Evolutionary conservation across 2,113 vertebrate genomes (phyloP), one percentile per base, ranked within the genome.

Genomic region (Trogon melanurus): DNA sequence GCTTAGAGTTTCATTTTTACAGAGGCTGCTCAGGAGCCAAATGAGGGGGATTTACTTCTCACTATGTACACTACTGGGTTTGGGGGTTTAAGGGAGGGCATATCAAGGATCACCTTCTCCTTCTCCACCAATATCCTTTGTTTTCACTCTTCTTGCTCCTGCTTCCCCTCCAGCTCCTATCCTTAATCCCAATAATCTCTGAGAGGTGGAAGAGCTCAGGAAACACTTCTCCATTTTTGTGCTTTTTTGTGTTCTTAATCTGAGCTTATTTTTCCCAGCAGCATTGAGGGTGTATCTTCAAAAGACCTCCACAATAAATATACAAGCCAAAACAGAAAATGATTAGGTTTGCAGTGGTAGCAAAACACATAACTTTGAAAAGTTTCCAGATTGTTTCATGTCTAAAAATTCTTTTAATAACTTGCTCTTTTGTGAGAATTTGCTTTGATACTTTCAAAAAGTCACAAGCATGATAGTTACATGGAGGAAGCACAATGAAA

Each of bases 41-140:
- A 53, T 4, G 6, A 9, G 9, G 2, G 1, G 5, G 7, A 84
- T 65, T 34, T 61, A 17, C 20, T 29, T 65, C 32, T 51, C 6
- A 5, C 17, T 32, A 8, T 0, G 1, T 44, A 44, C 11, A 75
- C 18, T 10, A 65, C 6, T 7, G 16, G 16, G 3, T 13, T 85
- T 76, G 36, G 66, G 6, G 34, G 21, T 21, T 38, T 66, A 61
- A 80, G 10, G 20, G 21, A 70, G 5, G 15, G 16, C 2, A 3
- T 17, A 48, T 32, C 2, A 6, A 18, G 30, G 11, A 56, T 70
- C n/a, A 83, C 4, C 10, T 93, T 88, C 26, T 32, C 7, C 7
- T 48, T 83, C 47, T 54, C 26, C 18, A 51, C 3, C 29, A 83
- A 14, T 5, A 7, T 65, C 13, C 36, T 89, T 74, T 75, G 13